These are phyloP conservation scores for Parotocinclus haroldoi DNA, from an alignment of 2,797 vertebrate genomes.

Conservation along the genomic window DNA sequence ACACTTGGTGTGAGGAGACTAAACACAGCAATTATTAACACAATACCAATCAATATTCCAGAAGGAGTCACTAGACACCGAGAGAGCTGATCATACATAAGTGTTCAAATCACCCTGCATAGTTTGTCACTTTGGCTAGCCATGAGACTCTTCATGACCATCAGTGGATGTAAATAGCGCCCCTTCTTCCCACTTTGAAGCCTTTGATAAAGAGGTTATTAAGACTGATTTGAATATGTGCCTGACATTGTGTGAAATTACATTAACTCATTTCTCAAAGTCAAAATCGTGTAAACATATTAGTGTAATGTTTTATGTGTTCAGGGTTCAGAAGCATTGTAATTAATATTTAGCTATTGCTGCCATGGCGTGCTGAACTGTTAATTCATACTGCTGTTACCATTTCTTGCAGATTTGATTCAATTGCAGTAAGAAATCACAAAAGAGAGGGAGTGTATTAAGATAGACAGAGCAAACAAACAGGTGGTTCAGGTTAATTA, in stretches of 20 bases:
- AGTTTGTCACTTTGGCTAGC: conserved; percentile 13
- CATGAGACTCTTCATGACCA: conserved; percentile 17
- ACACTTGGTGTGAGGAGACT: conserved; percentile 26
- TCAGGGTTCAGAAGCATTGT: conserved; percentile 55
- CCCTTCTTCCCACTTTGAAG: too few species aligned
- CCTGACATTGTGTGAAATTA: conserved; percentile 52
- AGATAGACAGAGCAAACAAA: too few species aligned
- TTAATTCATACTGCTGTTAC: too few species aligned
- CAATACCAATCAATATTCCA: conserved; percentile 45
- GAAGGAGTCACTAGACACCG: conserved; percentile 30
- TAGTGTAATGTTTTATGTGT: conserved; percentile 32
- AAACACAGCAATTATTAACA: conserved; percentile 24
- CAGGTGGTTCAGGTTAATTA: too few species aligned
- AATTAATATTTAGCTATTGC: conserved; percentile 63
- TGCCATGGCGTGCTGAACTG: not conserved
- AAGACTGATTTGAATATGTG: too few species aligned
- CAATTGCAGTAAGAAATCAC: too few species aligned
- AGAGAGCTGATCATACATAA: conserved; percentile 17
- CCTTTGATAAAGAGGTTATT: too few species aligned
- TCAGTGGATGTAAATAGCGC: conserved; percentile 32
- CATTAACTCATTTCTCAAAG: conserved; percentile 51
- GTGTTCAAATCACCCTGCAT: conserved; percentile 14
- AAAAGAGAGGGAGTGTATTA: conserved; percentile 3
- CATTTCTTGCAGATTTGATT: too few species aligned
- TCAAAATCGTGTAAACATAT: conserved; percentile 44